Base-by-base conservation (phyloP, 2,113 vertebrate species). In the Ia io region DNA sequence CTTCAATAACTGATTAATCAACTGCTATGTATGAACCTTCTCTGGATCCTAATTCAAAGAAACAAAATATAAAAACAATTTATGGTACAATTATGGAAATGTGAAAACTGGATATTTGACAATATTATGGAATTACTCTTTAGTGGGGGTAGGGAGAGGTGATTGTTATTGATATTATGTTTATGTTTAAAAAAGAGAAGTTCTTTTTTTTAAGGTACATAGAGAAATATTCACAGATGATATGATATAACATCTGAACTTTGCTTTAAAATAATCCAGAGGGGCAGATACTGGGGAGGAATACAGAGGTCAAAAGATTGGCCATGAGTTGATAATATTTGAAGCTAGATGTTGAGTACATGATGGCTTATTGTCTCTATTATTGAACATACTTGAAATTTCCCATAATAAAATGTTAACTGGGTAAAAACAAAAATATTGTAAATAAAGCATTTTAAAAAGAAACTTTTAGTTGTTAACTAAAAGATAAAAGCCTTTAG, bases 101-200 rank as follows among this genome's bases (percentile, higher is more conserved):
- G 28, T 22, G 84, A 67, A 65, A 88, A 32, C 17, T 40, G 23
- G 2, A 18, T 14, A 63, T 37, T 40, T 59, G 30, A 40, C 6
- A 84, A 69, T 51, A 25, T 1, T 84, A n/a, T 56, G 32, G 77
- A 71, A 76, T 90, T 82, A 82, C 5, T 74, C 51, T 61, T 53
- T 49, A 32, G 56, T 17, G 14, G 9, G 3, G n/a, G 4, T 1
- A 2, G 30, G 32, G 22, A 23, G n/a, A 84, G 3, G 22, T 30
- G 12, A 23, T 32, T 13, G 35, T 79, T 91, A 87, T 13, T 76
- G 79, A 79, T 42, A 61, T 1, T n/a, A 9, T 30, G 5, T 30
- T 53, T 67, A 79, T 71, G 32, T 69, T 93, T 67, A 44, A 77
- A 89, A 89, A 92, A 94, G 28, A 73, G 32, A 93, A 92, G 42